These are phyloP conservation scores for Atlantisia rogersi DNA, from an alignment of 2,113 vertebrate species.

Conservation along the genomic window DNA sequence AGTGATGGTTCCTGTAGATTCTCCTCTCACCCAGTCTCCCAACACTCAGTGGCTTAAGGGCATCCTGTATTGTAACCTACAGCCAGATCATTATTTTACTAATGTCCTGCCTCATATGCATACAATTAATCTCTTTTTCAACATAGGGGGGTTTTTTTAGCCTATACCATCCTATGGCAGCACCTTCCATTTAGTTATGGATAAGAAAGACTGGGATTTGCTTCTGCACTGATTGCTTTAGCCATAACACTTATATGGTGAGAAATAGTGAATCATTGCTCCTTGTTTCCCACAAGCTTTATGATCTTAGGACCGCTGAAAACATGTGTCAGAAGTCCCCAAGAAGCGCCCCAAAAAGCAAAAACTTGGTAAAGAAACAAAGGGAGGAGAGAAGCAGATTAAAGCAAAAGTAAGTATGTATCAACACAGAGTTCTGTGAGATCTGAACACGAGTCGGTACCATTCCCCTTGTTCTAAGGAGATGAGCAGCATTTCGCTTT, in stretches of 20 bases:
- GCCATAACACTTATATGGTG: background rate
- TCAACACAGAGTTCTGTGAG: background rate
- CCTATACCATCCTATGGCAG: background rate
- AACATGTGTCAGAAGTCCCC: background rate
- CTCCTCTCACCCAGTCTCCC: background rate
- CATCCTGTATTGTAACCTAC: background rate
- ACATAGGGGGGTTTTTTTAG: background rate
- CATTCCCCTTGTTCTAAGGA: background rate
- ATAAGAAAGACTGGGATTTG: too few species aligned
- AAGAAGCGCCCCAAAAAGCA: background rate
- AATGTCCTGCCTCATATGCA: background rate
- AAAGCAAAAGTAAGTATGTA: background rate
- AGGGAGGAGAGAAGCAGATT: background rate
- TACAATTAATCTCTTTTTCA: background rate
- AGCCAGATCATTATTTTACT: background rate
- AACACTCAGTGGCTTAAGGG: background rate
- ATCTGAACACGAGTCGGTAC: background rate
- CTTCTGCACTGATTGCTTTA: background rate
- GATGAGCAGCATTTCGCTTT: background rate
- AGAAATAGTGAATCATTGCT: background rate
- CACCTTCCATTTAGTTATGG: background rate
- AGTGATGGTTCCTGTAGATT: background rate
- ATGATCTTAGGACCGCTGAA: background rate
- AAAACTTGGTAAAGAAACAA: background rate
- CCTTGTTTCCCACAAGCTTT: background rate